Conservation (phyloP, 2,888 invertebrate genomes). For the Malthinus seriepunctatus region DNA sequence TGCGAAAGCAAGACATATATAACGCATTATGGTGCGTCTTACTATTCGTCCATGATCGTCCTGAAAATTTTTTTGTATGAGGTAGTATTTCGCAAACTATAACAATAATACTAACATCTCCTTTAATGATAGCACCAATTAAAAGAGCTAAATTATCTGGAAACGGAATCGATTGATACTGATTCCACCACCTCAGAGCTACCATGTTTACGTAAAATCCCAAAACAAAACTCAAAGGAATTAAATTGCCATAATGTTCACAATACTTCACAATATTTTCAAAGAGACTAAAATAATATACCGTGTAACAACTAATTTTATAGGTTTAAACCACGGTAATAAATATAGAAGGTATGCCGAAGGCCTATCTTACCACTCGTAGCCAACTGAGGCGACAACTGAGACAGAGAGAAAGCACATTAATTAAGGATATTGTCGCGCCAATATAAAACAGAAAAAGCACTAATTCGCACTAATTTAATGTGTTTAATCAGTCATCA, state of each 20-base stretch:
- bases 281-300: conserved; percentile 67
- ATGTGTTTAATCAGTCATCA: no score
- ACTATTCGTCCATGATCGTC: conserved; percentile 78
- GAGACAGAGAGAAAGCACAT: no score
- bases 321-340: no score
- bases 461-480: no score
- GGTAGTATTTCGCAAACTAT: conserved; percentile 1
- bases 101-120: conserved; percentile 60
- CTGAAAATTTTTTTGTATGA: conserved; percentile 54
- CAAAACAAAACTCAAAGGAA: conserved; percentile 90
- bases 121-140: conserved; percentile 78
- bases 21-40: conserved; percentile 78
- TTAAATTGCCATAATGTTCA: conserved; percentile 79
- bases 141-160: conserved; percentile 83
- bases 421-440: no score
- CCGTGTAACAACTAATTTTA: no score
- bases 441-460: no score
- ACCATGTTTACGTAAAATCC: conserved; percentile 94
- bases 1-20: conserved; percentile 80
- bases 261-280: conserved; percentile 82
- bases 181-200: conserved; percentile 90
- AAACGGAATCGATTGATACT: conserved; percentile 79
- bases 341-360: no score
- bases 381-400: no score
- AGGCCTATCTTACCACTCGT: no score